These are phyloP conservation scores for Congeria kusceri DNA, from an alignment of 2,888 invertebrate species.

Conservation along the genomic window DNA sequence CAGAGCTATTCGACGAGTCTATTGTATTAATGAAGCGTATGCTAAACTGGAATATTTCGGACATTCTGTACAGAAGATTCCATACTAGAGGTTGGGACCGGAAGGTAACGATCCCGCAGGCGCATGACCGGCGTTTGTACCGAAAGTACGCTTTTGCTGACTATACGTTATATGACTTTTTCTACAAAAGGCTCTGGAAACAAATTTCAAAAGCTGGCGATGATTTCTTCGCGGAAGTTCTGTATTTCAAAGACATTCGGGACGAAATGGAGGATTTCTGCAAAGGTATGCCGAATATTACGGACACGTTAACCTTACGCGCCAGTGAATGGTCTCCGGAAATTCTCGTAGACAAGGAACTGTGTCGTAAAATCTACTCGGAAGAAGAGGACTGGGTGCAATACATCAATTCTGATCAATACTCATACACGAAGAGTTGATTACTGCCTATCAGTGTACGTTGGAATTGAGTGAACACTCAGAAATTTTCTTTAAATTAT, in stretches of 20 bases:
- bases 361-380: constrained; percentile 46
- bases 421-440: constrained; percentile 10
- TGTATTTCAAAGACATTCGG: constrained; percentile 60
- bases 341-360: constrained; percentile 36
- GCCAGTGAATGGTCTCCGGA: constrained; percentile 41
- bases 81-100: constrained; percentile 62
- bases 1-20: constrained; percentile 75
- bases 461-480: no score
- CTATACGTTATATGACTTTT: constrained; percentile 66
- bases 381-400: constrained; percentile 62
- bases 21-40: constrained; percentile 69
- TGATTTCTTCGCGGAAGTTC: constrained; percentile 62
- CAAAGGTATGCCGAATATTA: constrained; percentile 52
- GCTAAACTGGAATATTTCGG: constrained; percentile 68
- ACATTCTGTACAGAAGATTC: constrained; percentile 66
- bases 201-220: constrained; percentile 57
- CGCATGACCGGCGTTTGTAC: constrained; percentile 51
- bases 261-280: constrained; percentile 63
- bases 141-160: constrained; percentile 58
- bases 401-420: constrained; percentile 49
- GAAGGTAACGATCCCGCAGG: constrained; percentile 51
- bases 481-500: no score
- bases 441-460: no score
- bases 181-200: constrained; percentile 57
- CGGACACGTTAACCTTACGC: constrained; percentile 35